phyloP scores from a whole-genome alignment of 1,140 invertebrate species.

The Papilio polyxenes region DNA sequence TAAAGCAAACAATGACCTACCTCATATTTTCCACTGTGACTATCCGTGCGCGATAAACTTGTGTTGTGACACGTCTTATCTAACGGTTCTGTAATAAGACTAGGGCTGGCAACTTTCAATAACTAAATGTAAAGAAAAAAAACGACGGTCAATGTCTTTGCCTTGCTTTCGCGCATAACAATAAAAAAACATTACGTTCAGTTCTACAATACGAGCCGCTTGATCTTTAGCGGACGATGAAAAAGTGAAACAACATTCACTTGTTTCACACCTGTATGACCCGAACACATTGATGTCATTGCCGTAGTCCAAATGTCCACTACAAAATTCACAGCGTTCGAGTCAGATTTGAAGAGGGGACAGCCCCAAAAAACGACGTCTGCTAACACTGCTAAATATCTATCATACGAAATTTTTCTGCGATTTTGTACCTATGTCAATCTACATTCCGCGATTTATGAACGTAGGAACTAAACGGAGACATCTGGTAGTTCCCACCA shows the following conservation, averaged over 20 bases:
- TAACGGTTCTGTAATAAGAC: conserved; percentile 5
- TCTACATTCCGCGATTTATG: not conserved
- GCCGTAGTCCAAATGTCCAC: not conserved
- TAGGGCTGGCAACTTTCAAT: not conserved
- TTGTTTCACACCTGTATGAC: not conserved
- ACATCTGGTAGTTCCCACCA: not conserved
- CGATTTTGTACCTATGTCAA: not conserved
- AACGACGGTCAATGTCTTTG: not conserved
- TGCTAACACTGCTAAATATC: not conserved
- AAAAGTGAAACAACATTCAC: too few species aligned
- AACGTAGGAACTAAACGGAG: not conserved
- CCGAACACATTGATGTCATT: too few species aligned
- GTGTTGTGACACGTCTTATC: not conserved
- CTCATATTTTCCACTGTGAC: conserved; percentile 26
- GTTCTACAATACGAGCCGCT: not conserved
- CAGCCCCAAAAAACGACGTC: not conserved
- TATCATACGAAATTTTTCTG: not conserved
- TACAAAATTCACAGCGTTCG: not conserved
- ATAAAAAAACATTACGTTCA: too few species aligned
- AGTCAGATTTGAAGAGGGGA: not conserved
- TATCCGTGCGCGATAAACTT: not conserved
- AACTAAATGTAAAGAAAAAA: not conserved
- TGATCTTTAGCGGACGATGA: not conserved
- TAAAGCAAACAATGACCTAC: conserved; percentile 20
- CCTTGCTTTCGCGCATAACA: too few species aligned